phyloP scores from a whole-genome alignment of 2,113 vertebrate genomes.

The Stomatorhinus ivindoensis region DNA sequence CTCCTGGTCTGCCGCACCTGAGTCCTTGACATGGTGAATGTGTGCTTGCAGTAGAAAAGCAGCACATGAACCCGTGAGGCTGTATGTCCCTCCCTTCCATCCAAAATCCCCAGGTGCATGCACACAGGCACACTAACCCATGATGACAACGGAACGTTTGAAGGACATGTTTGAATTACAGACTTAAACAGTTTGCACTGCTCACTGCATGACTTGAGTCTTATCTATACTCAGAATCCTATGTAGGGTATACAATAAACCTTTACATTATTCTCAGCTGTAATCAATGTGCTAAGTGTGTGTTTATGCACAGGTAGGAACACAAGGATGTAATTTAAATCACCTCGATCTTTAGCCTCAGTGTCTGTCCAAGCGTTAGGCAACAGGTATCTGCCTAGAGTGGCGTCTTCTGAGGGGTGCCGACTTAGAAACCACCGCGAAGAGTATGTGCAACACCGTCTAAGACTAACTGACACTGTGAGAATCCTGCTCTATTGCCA shows the following conservation, averaged over 20 bases:
- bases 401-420: not conserved
- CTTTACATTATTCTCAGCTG: not conserved
- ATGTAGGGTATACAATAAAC: not conserved
- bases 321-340: not conserved
- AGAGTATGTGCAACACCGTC: not conserved
- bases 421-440: not conserved
- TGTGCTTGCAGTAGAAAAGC: not conserved
- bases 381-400: not conserved
- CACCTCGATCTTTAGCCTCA: not conserved
- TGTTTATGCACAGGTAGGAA: not conserved
- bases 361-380: not conserved
- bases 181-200: not conserved
- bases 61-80: not conserved
- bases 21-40: not conserved
- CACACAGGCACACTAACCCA: not conserved
- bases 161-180: not conserved
- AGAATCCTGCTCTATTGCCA: not conserved
- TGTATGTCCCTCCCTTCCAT: not conserved
- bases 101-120: not conserved
- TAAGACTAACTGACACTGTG: not conserved
- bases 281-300: not conserved
- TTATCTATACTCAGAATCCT: not conserved
- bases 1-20: not conserved
- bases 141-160: not conserved
- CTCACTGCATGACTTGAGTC: not conserved